These are phyloP conservation scores for Halcyon badia DNA, from an alignment of 2,797 vertebrate genomes.

Conservation along the genomic window DNA sequence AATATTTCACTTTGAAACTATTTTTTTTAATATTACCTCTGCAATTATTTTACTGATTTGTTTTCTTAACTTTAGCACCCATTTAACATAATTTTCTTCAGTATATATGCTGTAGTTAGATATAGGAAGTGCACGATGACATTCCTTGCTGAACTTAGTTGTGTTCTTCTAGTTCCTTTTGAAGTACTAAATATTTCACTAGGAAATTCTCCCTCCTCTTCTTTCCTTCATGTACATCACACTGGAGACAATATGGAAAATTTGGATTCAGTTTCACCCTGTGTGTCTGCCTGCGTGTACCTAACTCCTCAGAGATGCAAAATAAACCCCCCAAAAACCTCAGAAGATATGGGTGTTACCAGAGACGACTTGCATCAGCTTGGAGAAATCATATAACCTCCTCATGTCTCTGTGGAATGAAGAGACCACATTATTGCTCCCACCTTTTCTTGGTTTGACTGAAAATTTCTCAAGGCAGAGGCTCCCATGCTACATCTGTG, in stretches of 20 bases:
- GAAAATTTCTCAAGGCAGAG: conserved; percentile 1
- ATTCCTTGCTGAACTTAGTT: not conserved
- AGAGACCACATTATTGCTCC: not conserved
- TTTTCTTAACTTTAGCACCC: not conserved
- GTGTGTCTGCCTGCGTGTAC: not conserved
- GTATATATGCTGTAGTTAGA: rapidly evolving
- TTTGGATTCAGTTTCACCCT: not conserved
- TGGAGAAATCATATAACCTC: not conserved
- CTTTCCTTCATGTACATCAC: not conserved
- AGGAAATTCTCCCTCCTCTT: not conserved
- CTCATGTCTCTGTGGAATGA: not conserved
- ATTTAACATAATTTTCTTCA: not conserved
- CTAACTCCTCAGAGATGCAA: not conserved
- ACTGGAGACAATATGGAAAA: not conserved
- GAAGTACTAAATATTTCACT: not conserved
- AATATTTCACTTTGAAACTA: not conserved
- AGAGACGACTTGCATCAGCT: not conserved
- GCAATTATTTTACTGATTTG: not conserved
- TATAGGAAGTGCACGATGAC: rapidly evolving
- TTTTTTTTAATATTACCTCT: rapidly evolving
- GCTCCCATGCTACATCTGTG: rapidly evolving
- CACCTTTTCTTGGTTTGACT: not conserved
- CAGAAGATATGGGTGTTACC: not conserved
- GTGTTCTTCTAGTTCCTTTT: not conserved
- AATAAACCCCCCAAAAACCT: not conserved